A percentile compares a stretch with the other conserved stretches of the same genome.
These are phyloP conservation scores for Ciconia boyciana DNA, from an alignment of 2,113 vertebrate genomes.

Conservation along the genomic window DNA sequence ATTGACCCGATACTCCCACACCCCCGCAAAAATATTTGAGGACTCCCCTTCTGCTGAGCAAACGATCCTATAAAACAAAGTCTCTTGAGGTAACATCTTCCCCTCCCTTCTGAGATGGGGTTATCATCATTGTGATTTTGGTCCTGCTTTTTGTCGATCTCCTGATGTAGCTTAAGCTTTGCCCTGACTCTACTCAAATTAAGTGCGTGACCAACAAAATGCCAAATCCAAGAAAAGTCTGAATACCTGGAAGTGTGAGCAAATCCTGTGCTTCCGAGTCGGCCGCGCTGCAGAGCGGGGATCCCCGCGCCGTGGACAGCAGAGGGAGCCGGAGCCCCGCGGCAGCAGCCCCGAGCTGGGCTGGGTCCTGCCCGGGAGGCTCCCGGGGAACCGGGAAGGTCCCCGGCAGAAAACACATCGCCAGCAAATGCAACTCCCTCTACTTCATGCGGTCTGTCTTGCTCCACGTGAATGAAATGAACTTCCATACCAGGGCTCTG, in stretches of 20 bases:
- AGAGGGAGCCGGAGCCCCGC: neutral
- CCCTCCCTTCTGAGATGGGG: neutral
- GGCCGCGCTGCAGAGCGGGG: neutral
- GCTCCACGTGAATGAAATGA: neutral
- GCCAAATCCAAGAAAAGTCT: fast-evolving
- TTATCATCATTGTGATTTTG: neutral
- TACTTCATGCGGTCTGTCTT: fast-evolving
- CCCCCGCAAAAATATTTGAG: neutral
- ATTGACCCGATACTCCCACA: neutral
- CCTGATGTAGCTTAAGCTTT: neutral
- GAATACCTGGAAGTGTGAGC: fast-evolving
- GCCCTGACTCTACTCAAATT: fast-evolving
- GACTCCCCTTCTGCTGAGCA: neutral
- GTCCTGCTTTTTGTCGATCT: neutral
- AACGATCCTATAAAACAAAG: neutral
- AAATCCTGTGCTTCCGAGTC: too few species aligned
- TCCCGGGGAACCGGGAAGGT: neutral
- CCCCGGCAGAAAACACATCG: fast-evolving
- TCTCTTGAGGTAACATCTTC: neutral
- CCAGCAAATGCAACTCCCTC: fast-evolving
- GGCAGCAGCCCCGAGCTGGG: neutral
- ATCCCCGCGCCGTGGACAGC: neutral
- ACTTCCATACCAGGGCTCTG: too few species aligned
- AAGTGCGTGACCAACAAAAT: too few species aligned
- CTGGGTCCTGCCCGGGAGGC: too few species aligned